These are phyloP conservation scores for Heliconius himera DNA, from an alignment of 1,140 invertebrate species.

Conservation along the genomic window DNA sequence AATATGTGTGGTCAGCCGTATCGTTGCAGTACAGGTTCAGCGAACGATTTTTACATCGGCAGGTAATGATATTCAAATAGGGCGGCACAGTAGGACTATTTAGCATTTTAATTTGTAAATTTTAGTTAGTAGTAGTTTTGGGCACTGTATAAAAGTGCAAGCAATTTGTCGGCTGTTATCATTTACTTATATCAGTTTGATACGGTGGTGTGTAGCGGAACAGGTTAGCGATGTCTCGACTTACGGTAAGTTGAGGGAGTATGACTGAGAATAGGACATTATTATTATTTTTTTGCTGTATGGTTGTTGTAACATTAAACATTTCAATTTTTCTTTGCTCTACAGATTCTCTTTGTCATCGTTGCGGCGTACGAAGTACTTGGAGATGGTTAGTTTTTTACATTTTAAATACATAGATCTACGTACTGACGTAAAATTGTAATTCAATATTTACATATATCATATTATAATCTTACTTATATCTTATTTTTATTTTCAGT, in stretches of 20 bases:
- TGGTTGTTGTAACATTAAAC: not conserved
- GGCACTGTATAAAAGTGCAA: slow-evolving; percentile 74
- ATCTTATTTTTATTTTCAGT: slow-evolving; percentile 37
- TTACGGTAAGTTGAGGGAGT: slow-evolving; percentile 62
- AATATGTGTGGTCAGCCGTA: slow-evolving; percentile 38
- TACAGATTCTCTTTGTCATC: slow-evolving; percentile 75
- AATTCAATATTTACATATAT: not conserved
- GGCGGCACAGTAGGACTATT: slow-evolving; percentile 58
- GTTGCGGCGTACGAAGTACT: slow-evolving; percentile 69
- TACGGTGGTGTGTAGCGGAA: slow-evolving; percentile 55
- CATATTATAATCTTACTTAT: not conserved
- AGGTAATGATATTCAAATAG: slow-evolving; percentile 77
- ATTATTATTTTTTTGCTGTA: not conserved
- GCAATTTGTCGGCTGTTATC: slow-evolving; percentile 52
- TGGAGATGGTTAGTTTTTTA: slow-evolving; percentile 58
- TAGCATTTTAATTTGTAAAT: slow-evolving; percentile 75
- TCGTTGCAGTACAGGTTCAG: slow-evolving; percentile 44
- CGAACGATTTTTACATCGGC: slow-evolving; percentile 59
- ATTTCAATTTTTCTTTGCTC: slow-evolving; percentile 9
- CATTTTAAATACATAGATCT: not conserved
- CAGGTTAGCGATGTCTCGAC: slow-evolving; percentile 64
- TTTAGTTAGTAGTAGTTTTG: slow-evolving; percentile 76
- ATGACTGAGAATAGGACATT: not conserved
- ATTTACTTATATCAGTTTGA: slow-evolving; percentile 56
- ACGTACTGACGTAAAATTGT: not conserved